Conservation (phyloP, 2,113 vertebrate genomes). For the Deroptyus accipitrinus region DNA sequence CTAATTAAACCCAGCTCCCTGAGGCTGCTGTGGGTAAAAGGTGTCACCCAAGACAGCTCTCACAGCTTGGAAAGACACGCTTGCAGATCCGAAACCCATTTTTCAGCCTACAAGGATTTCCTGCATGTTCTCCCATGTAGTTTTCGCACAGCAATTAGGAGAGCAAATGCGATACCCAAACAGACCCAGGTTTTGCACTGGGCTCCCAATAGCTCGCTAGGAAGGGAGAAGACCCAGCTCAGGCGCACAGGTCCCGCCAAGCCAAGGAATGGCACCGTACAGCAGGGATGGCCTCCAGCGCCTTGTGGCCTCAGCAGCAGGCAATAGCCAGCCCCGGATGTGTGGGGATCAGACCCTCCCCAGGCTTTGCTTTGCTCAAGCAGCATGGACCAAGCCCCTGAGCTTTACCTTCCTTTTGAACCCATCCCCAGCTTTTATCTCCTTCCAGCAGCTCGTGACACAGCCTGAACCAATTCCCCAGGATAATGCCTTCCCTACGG, state of each 20-base stretch:
- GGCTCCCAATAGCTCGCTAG: background rate
- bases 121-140: fast-evolving
- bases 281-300: background rate
- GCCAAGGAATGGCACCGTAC: fast-evolving
- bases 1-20: background rate
- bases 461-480: background rate
- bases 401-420: background rate
- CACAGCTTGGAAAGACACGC: background rate
- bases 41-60: background rate
- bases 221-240: fast-evolving
- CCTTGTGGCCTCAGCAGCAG: background rate
- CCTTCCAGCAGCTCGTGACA: background rate
- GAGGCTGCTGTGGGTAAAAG: background rate
- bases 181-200: fast-evolving
- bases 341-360: background rate
- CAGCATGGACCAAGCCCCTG: fast-evolving
- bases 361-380: background rate
- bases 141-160: background rate
- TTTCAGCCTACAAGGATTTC: background rate
- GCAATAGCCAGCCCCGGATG: background rate
- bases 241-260: background rate
- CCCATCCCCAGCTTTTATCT: background rate
- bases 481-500: background rate
- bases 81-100: background rate
- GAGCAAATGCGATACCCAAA: background rate